Base-by-base conservation (phyloP, 2,888 invertebrate genomes). In the Anthrax anthrax region DNA sequence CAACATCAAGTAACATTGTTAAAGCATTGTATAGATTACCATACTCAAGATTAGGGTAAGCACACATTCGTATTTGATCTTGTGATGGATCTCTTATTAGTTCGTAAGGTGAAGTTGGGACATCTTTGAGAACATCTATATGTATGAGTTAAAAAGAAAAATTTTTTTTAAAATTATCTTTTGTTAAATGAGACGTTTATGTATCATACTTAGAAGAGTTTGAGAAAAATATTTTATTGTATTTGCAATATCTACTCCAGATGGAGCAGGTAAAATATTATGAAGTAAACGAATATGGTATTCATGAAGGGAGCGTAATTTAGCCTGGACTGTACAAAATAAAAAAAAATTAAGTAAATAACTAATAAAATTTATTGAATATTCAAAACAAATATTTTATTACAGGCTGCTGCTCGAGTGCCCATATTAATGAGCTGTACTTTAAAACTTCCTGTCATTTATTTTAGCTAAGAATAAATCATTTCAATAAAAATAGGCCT, bases 201-300 rank as follows among this genome's bases (percentile, higher is more conserved):
- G n/a, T 37, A 27, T 44, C 38, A 4, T 75, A 97, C 97, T 89
- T 56, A 97, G 75, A 52, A 98, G 74, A 38, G 94, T 95, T 72
- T 95, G 94, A 41, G 95, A 91, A 73, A 98, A 97, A 72, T 95
- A 96, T 69, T 96, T 94, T 62, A 98, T 80, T 47, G 95, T 96
- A 71, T 92, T 95, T 52, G 94, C 92, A 68, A 98, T 90, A 70
- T 98, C 98, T 51, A 84, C 77, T 53, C 96, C 96, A 50, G 91
- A 88, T 37, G 97, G 97, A 57, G 87, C 77, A 50, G 97, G 94
- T 66, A 88, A 81, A 57, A 84, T 78, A 60, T 88, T 88, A 74
- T 94, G 90, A 67, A 88, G 79, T 56, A 95, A 77, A 55, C 96
- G 81, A 62, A 88, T 78, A 70, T 97, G 92, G 70, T 87, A 94